Evolutionary conservation across 2,888 invertebrate species (phyloP).

Genomic region (Synanthedon formicaeformis): DNA sequence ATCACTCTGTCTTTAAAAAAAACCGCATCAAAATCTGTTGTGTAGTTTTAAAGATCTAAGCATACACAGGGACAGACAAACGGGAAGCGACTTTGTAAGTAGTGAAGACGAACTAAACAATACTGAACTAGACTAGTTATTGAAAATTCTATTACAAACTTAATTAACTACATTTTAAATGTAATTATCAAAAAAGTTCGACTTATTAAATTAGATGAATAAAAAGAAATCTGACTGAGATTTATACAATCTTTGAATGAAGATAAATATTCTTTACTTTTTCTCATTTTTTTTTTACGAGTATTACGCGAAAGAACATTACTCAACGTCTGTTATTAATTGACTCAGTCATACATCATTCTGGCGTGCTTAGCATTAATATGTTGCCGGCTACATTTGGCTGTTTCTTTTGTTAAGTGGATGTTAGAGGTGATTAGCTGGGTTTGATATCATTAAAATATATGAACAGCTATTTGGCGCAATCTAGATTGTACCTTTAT

Average conservation of each 20-base stretch:
- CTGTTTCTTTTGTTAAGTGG: slow-evolving; percentile 6
- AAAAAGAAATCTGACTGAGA: neutral
- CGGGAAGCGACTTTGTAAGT: too few relatives aligned
- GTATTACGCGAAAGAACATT: slow-evolving; percentile 17
- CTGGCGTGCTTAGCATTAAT: slow-evolving; percentile 11
- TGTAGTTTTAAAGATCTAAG: too few relatives aligned
- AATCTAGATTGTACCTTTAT: neutral
- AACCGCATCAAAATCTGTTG: too few relatives aligned
- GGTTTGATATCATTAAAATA: neutral
- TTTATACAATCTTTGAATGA: slow-evolving; percentile 4
- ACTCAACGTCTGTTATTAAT: slow-evolving; percentile 24
- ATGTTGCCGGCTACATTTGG: slow-evolving; percentile 7
- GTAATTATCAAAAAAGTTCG: too few relatives aligned
- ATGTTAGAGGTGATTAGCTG: neutral
- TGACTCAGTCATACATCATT: slow-evolving; percentile 20
- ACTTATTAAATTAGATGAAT: too few relatives aligned
- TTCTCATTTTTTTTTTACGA: slow-evolving; percentile 7
- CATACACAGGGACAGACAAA: too few relatives aligned
- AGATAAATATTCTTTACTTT: slow-evolving; percentile 4
- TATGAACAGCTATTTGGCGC: neutral
- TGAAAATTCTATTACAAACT: too few relatives aligned
- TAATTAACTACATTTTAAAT: too few relatives aligned
- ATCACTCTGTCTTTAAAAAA: too few relatives aligned
- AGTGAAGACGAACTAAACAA: too few relatives aligned
- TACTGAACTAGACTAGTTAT: too few relatives aligned